Base-by-base conservation (phyloP, 2,113 vertebrate species). In the Phyllopteryx taeniolatus region DNA sequence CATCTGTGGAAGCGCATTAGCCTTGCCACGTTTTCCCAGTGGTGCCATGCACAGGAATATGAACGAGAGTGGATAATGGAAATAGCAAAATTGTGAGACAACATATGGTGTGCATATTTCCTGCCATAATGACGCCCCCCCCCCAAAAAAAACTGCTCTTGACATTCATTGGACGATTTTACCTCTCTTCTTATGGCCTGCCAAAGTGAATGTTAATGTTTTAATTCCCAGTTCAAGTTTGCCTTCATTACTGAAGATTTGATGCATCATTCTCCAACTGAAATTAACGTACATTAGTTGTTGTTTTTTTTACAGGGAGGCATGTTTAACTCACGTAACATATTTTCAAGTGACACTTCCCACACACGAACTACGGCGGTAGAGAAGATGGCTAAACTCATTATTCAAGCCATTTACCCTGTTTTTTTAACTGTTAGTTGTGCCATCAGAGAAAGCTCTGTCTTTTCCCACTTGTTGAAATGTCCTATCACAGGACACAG, bases 1-100 rank as follows among this genome's bases (percentile, higher is more conserved):
- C 75, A 73, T 80, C 78, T 76, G 76, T 83, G 73, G 72, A 80
- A 82, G 78, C 70, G 75, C 73, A 79, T 85, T 82, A 74, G 74
- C 78, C 76, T 64, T 15, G 39, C 17, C 11, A 39, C 39, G 27
- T 53, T 69, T 14, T 17, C 31, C 43, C 44, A 27, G n/a, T 19
- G 44, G 44, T 66, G 8, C 43, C 64, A 47, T 66, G 22, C 22
- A 47, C 44, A 7, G 22, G 44, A 66, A 66, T 66, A 43, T 47
- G 43, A 27, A 13, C 54, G 42, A 56, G 43, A 57, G 65, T 60
- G 14, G 51, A 77, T 65, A 60, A 35, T 46, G 19, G 35, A 81
- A 65, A 65, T 35, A 68, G 3, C 1, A 49, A 75, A 67, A 67
- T 71, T 68, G 68, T 70, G 53, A 74, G 11, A 67, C 19, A 3